Percentiles rank a stretch among this genome's conserved stretches.
These are phyloP conservation scores for Conus ventricosus DNA, from an alignment of 1,140 invertebrate species.

Conservation along the genomic window DNA sequence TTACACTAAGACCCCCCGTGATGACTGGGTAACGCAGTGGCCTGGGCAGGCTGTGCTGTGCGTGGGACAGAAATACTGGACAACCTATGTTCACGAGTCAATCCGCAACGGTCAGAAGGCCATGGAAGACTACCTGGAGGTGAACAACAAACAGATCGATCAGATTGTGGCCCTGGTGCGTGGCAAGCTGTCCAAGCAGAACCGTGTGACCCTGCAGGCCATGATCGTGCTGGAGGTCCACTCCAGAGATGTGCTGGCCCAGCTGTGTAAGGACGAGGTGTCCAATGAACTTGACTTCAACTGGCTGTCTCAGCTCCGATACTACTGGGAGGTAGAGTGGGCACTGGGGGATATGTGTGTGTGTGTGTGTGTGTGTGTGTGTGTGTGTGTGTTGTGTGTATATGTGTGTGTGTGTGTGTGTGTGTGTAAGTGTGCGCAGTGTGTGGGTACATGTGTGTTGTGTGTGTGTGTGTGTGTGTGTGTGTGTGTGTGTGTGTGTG, in stretches of 20 bases:
- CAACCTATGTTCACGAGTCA: slow-evolving; percentile 79
- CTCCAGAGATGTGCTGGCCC: slow-evolving; percentile 88
- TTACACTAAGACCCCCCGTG: slow-evolving; percentile 81
- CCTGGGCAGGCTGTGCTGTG: slow-evolving; percentile 92
- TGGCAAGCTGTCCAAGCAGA: slow-evolving; percentile 89
- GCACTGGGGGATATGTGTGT: slow-evolving; percentile 51
- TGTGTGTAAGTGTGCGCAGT: too few species aligned
- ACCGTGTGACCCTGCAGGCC: slow-evolving; percentile 88
- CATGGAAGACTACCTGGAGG: slow-evolving; percentile 80
- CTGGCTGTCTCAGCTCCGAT: slow-evolving; percentile 94
- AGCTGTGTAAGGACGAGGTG: slow-evolving; percentile 83
- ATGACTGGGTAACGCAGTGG: slow-evolving; percentile 90
- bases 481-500: slow-evolving; percentile 53
- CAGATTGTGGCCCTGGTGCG: slow-evolving; percentile 91
- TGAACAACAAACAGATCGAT: slow-evolving; percentile 87
- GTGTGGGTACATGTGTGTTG: not conserved
- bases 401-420: too few species aligned
- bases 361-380: not conserved
- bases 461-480: not conserved
- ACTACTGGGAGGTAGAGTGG: slow-evolving; percentile 91
- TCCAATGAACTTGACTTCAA: slow-evolving; percentile 87
- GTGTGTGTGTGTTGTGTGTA: slow-evolving; percentile 52
- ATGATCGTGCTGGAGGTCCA: slow-evolving; percentile 95
- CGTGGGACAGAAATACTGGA: slow-evolving; percentile 93
- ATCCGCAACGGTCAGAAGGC: slow-evolving; percentile 77